These are phyloP conservation scores for Anarsia innoxiella DNA, from an alignment of 2,888 invertebrate genomes.

Conservation along the genomic window DNA sequence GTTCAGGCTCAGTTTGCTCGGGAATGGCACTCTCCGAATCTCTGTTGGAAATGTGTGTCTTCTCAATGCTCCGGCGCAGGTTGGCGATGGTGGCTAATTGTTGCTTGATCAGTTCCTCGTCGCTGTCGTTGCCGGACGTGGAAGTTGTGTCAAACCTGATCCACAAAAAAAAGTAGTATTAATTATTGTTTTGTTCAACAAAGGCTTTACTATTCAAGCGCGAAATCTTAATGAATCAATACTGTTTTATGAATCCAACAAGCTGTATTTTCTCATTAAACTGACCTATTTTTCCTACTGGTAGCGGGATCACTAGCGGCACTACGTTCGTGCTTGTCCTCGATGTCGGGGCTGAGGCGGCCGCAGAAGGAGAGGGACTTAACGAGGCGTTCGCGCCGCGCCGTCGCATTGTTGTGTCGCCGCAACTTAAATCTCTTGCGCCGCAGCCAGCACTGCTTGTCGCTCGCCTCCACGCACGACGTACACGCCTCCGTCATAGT, in stretches of 20 bases:
- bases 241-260: no score
- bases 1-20: slow-evolving; percentile 50
- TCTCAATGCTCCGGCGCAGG: slow-evolving; percentile 61
- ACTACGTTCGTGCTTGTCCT: slow-evolving; percentile 74
- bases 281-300: slow-evolving; percentile 68
- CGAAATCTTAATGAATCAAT: no score
- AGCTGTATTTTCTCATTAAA: no score
- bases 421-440: slow-evolving; percentile 57
- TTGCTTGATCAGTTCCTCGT: slow-evolving; percentile 68
- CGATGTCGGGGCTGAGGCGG: slow-evolving; percentile 72
- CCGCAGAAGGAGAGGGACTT: slow-evolving; percentile 86
- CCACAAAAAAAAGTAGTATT: background rate
- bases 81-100: slow-evolving; percentile 56
- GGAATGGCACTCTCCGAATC: slow-evolving; percentile 59
- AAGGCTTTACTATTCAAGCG: background rate
- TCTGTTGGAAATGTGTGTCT: slow-evolving; percentile 57
- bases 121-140: slow-evolving; percentile 80
- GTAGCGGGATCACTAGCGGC: slow-evolving; percentile 79
- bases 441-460: slow-evolving; percentile 62
- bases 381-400: slow-evolving; percentile 69
- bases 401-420: slow-evolving; percentile 38
- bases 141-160: slow-evolving; percentile 75
- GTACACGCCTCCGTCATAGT: slow-evolving; percentile 72
- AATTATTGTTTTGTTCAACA: background rate
- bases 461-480: slow-evolving; percentile 66